phyloP scores from a whole-genome alignment of 2,113 vertebrate species.

The Monopterus albus region DNA sequence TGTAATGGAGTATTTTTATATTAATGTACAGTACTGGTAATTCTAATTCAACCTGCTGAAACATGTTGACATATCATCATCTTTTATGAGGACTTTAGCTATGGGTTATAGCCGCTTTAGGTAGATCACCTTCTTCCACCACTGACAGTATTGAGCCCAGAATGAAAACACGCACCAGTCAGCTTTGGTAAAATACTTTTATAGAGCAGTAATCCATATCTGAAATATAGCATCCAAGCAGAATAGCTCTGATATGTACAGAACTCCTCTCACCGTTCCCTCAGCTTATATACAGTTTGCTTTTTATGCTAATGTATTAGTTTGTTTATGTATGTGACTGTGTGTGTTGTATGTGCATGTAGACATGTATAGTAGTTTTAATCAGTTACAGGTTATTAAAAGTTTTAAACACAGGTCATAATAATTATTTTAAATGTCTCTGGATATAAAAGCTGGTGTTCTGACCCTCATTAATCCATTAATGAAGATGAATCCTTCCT shows the following conservation, averaged over 20 bases:
- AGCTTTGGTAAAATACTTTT: constrained; percentile 82
- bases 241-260: constrained; percentile 71
- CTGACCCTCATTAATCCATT: constrained; percentile 81
- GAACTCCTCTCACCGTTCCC: constrained; percentile 53
- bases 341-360: constrained; percentile 59
- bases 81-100: too few relatives aligned
- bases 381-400: constrained; percentile 73
- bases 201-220: constrained; percentile 80
- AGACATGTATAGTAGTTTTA: constrained; percentile 55
- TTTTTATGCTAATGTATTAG: constrained; percentile 58
- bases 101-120: too few relatives aligned
- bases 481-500: constrained; percentile 64
- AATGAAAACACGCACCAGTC: constrained; percentile 54
- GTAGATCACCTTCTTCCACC: background rate
- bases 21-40: too few relatives aligned
- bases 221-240: constrained; percentile 81
- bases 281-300: constrained; percentile 54
- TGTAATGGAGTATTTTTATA: too few relatives aligned
- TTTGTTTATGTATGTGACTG: constrained; percentile 35
- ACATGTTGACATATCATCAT: too few relatives aligned
- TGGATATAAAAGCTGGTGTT: constrained; percentile 84
- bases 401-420: constrained; percentile 77
- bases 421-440: constrained; percentile 71
- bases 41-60: too few relatives aligned
- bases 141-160: background rate